Percentiles rank a stretch among this genome's conserved stretches.
Conservation (phyloP, 2,888 invertebrate genomes). For the Amiota minor region DNA sequence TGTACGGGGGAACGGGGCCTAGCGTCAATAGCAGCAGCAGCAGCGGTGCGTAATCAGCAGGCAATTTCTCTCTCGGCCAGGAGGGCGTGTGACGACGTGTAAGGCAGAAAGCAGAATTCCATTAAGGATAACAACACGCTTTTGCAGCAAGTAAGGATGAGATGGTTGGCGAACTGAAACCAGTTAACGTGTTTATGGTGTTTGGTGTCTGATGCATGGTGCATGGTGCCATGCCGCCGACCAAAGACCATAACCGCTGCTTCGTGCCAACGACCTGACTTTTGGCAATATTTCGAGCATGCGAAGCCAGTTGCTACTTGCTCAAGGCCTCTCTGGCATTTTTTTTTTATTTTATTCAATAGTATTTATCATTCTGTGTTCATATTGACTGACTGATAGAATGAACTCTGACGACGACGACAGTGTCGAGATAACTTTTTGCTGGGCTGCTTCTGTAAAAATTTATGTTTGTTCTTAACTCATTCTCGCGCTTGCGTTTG, state of each 20-base stretch:
- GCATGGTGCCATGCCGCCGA: constrained; percentile 3
- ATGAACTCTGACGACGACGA: background rate
- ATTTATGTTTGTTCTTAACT: constrained; percentile 16
- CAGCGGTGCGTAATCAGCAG: constrained; percentile 54
- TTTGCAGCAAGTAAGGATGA: constrained; percentile 26
- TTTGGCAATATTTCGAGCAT: constrained; percentile 20
- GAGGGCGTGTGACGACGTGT: constrained; percentile 66
- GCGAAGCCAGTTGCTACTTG: background rate
- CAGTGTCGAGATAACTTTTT: constrained; percentile 5
- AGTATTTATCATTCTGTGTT: constrained; percentile 8
- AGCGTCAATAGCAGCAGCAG: constrained; percentile 30
- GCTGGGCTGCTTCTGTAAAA: constrained; percentile 6
- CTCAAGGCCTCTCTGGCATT: constrained; percentile 16
- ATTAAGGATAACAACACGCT: constrained; percentile 34
- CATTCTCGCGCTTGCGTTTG: constrained; percentile 16
- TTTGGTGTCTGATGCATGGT: background rate
- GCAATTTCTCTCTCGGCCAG: constrained; percentile 50
- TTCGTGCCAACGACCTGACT: constrained; percentile 16
- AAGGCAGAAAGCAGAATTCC: constrained; percentile 56
- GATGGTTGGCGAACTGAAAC: constrained; percentile 10
- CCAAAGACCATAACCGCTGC: background rate
- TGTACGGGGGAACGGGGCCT: background rate
- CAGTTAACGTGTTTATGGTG: constrained; percentile 21
- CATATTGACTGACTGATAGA: background rate
- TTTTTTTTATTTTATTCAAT: background rate